A percentile compares a stretch with the other conserved stretches of the same genome.
Conservation (phyloP, 2,113 vertebrate genomes). For the Mus spicilegus region DNA sequence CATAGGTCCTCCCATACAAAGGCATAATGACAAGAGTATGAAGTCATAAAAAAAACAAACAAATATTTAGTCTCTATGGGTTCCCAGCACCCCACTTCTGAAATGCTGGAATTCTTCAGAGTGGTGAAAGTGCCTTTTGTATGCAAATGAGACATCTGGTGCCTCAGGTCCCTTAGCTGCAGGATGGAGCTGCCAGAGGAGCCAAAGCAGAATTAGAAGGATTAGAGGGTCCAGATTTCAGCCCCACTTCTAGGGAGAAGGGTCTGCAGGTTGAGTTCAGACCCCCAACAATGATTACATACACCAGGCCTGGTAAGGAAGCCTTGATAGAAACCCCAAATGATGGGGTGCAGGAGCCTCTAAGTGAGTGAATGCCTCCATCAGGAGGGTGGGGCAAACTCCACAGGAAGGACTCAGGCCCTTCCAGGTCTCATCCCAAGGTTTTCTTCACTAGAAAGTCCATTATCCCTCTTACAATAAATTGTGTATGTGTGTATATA, state of each 20-base stretch:
- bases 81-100: not conserved
- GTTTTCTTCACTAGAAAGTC: not conserved
- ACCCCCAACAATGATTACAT: not conserved
- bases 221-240: not conserved
- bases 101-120: not conserved
- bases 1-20: not conserved
- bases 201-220: not conserved
- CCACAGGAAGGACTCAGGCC: not conserved
- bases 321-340: not conserved
- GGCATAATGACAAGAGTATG: not conserved
- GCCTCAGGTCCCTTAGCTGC: not conserved
- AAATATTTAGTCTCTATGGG: not conserved
- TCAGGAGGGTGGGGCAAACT: not conserved
- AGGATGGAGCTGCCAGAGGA: not conserved
- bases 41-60: conserved; percentile 10
- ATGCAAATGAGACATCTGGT: not conserved
- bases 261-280: not conserved
- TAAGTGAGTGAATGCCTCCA: not conserved
- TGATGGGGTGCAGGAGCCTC: not conserved
- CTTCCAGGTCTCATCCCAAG: not conserved
- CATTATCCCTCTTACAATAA: not conserved
- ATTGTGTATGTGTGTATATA: no score
- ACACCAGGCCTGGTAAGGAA: not conserved
- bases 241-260: not conserved
- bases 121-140: not conserved